phyloP scores from a whole-genome alignment of 2,888 invertebrate species.

The Lobophora halterata region DNA sequence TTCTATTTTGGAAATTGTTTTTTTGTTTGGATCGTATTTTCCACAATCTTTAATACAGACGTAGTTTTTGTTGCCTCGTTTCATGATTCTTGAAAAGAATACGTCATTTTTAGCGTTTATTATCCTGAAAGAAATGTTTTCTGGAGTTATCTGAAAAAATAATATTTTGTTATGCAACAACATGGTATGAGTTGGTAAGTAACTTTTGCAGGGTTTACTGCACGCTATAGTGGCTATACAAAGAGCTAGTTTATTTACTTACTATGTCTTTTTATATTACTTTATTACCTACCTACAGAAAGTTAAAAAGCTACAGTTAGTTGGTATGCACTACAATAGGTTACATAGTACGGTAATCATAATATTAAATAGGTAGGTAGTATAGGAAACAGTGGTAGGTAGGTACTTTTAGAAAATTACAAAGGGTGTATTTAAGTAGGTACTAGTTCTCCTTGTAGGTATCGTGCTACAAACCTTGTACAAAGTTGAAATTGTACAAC shows the following conservation, averaged over 20 bases:
- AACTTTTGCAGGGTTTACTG: no score
- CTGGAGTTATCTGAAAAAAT: conserved; percentile 48
- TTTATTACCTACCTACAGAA: no score
- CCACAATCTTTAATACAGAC: conserved; percentile 53
- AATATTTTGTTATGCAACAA: no score
- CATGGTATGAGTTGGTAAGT: no score
- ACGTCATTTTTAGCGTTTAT: conserved; percentile 49
- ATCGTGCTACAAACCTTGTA: conserved; percentile 48
- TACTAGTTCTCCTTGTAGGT: no score
- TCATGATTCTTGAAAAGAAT: conserved; percentile 62
- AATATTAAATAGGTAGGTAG: no score
- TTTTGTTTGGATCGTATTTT: conserved; percentile 35
- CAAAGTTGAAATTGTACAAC: conserved; percentile 49
- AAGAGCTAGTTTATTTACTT: no score
- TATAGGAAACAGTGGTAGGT: not conserved
- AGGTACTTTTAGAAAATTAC: not conserved
- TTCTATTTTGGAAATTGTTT: conserved; percentile 34
- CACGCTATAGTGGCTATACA: no score
- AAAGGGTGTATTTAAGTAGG: not conserved
- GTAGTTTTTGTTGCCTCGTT: conserved; percentile 42
- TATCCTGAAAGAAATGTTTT: conserved; percentile 48
- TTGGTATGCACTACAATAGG: no score
- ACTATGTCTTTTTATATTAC: no score
- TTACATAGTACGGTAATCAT: no score
- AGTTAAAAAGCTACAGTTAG: no score